Percentiles rank a stretch among this genome's conserved stretches.
These are phyloP conservation scores for Garra rufa DNA, from an alignment of 2,113 vertebrate genomes.

Conservation along the genomic window DNA sequence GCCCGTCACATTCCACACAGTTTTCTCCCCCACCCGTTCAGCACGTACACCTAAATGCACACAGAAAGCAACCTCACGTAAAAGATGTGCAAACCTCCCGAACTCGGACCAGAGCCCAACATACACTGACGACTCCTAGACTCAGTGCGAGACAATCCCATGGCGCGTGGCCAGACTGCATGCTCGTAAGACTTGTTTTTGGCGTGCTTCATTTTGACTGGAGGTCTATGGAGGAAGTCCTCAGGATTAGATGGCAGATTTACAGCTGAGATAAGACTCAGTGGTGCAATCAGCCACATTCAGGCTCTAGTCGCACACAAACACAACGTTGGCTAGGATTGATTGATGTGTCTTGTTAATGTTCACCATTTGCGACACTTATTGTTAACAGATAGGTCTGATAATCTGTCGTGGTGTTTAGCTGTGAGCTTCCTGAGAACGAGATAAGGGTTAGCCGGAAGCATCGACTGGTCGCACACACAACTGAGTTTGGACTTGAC, in stretches of 20 bases:
- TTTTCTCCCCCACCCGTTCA: constrained; percentile 36
- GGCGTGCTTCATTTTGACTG: constrained; percentile 21
- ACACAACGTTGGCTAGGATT: neutral
- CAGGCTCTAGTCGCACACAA: constrained; percentile 34
- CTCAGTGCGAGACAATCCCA: neutral
- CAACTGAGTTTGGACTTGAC: neutral
- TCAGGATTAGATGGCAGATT: constrained; percentile 43
- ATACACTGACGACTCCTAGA: neutral
- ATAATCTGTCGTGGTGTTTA: neutral
- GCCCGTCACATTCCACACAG: constrained; percentile 56
- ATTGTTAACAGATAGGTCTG: neutral
- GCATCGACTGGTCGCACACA: neutral
- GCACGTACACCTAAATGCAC: constrained; percentile 31
- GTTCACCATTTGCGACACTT: constrained; percentile 11
- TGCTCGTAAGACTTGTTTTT: constrained; percentile 24
- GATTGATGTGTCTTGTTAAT: constrained; percentile 35
- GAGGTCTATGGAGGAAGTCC: constrained; percentile 53
- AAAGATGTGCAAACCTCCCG: neutral
- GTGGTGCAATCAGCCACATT: constrained; percentile 44
- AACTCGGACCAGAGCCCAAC: neutral
- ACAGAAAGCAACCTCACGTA: neutral
- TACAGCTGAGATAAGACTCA: constrained; percentile 43
- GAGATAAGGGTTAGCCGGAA: neutral
- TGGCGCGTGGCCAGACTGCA: neutral
- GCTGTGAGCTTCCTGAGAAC: neutral